Evolutionary conservation across 2,888 invertebrate species (phyloP), one percentile per base, ranked within the genome.

Genomic region (Cerceris rybyensis): DNA sequence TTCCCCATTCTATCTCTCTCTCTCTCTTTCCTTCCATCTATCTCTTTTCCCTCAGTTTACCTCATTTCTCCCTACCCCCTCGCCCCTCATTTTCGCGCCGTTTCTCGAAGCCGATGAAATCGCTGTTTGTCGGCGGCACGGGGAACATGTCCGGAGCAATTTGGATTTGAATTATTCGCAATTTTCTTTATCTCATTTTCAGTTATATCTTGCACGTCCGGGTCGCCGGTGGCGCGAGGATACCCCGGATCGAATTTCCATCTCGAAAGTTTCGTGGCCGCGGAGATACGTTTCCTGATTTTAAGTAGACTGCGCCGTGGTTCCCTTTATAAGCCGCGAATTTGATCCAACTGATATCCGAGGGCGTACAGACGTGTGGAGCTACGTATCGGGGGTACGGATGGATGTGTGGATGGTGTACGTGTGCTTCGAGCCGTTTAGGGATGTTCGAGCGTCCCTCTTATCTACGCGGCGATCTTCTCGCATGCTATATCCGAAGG

Each of bases 141-240:
- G 28, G 77, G 83, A 87, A 88, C 87, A 88, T 88, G 88, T 88
- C 88, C 88, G 88, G 81, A 84, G 89, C 89, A 91, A 91, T 91
- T 91, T 91, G 85, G 88, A 87, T 90, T 86, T 87, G 89, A 90
- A 91, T 89, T 90, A 90, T 91, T 90, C 88, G 88, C 90, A 90
- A 91, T 91, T 91, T 90, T 85, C 88, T 89, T 88, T 87, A 87
- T 89, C 87, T 86, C 83, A 86, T 86, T 86, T 78, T 75, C 83
- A 74, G 80, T 57, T 74, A 61, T 77, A 77, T 66, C 52, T 49
- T 67, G 78, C 65, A 16, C 74, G 78, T 68, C 70, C 75, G 81
- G 78, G 75, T 75, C 58, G 67, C 60, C 65, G 65, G 65, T 43
- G 60, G 64, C 72, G 54, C 52, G 46, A n/a, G 41, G 69, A 68